A percentile compares a stretch with the other conserved stretches of the same genome.
Conservation (phyloP, 2,797 vertebrate species). For the Geotrypetes seraphini region DNA sequence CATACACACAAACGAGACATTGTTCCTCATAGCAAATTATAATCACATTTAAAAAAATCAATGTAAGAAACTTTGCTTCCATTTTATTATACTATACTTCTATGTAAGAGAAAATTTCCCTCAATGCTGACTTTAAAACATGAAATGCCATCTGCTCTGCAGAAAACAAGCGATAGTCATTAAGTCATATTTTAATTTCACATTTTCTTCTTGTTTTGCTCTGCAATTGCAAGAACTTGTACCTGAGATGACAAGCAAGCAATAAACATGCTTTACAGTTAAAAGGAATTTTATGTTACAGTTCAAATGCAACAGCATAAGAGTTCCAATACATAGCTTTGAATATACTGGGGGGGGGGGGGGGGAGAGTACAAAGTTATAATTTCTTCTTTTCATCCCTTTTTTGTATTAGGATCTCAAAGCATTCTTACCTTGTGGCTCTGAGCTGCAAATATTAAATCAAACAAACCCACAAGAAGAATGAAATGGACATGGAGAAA, state of each 20-base stretch:
- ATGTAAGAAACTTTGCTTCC: conserved; percentile 42
- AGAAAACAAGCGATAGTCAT: conserved; percentile 34
- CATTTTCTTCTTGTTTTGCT: conserved; percentile 22
- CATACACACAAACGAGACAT: conserved; percentile 40
- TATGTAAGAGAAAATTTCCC: conserved; percentile 54
- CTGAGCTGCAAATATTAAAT: no score
- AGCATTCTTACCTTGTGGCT: no score
- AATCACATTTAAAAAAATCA: conserved; percentile 33
- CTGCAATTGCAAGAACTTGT: conserved; percentile 38
- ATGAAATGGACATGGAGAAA: no score
- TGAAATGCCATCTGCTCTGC: conserved; percentile 39
- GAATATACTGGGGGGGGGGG: no score
- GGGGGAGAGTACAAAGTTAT: no score
- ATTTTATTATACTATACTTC: conserved; percentile 44
- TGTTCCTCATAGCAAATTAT: conserved; percentile 45
- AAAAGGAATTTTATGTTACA: conserved; percentile 21
- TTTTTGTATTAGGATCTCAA: no score
- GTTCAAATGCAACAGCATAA: conserved; percentile 25
- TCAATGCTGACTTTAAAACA: no score
- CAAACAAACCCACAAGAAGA: no score
- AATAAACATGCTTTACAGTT: conserved; percentile 21
- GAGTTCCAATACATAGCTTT: conserved; percentile 14
- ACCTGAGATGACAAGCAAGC: conserved; percentile 61
- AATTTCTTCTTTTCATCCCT: conserved; percentile 7
- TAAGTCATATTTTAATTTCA: conserved; percentile 19